These are phyloP conservation scores for Agrypnus murinus DNA, from an alignment of 2,888 invertebrate species.

Conservation along the genomic window DNA sequence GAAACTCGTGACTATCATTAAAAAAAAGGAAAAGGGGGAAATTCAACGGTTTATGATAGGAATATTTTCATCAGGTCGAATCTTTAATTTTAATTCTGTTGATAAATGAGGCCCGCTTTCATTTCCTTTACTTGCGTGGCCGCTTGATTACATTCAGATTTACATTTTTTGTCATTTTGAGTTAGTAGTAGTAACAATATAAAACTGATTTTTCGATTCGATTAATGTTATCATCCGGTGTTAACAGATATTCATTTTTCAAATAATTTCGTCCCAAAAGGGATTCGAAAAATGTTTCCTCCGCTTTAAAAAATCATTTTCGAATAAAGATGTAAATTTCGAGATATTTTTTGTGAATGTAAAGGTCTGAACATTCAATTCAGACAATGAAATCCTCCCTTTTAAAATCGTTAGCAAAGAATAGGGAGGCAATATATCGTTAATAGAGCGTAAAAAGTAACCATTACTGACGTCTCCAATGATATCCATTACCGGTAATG, in stretches of 20 bases:
- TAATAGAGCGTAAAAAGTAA: slow-evolving; percentile 54
- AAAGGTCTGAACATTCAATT: slow-evolving; percentile 3
- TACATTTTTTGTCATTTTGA: slow-evolving; percentile 35
- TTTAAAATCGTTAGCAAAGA: slow-evolving; percentile 25
- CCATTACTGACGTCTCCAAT: slow-evolving; percentile 51
- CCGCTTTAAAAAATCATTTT: too few relatives aligned
- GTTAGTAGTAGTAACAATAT: slow-evolving; percentile 15
- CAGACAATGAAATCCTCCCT: not conserved
- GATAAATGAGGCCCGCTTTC: slow-evolving; percentile 39
- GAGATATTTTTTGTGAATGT: not conserved
- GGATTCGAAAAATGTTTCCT: too few relatives aligned
- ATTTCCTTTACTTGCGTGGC: slow-evolving; percentile 41
- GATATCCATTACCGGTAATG: slow-evolving; percentile 54
- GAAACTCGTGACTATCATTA: not conserved
- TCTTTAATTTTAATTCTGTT: slow-evolving; percentile 41
- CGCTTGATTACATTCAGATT: slow-evolving; percentile 37
- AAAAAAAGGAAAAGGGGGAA: slow-evolving; percentile 1
- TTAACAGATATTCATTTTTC: too few relatives aligned
- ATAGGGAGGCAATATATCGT: slow-evolving; percentile 39
- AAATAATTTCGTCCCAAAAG: too few relatives aligned
- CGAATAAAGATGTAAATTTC: too few relatives aligned
- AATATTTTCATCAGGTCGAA: slow-evolving; percentile 25
- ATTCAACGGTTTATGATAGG: slow-evolving; percentile 7
- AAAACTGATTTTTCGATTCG: slow-evolving; percentile 7
- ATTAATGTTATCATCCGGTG: not conserved